Conservation (phyloP, 2,797 vertebrate species). For the Lagocephalus sceleratus region DNA sequence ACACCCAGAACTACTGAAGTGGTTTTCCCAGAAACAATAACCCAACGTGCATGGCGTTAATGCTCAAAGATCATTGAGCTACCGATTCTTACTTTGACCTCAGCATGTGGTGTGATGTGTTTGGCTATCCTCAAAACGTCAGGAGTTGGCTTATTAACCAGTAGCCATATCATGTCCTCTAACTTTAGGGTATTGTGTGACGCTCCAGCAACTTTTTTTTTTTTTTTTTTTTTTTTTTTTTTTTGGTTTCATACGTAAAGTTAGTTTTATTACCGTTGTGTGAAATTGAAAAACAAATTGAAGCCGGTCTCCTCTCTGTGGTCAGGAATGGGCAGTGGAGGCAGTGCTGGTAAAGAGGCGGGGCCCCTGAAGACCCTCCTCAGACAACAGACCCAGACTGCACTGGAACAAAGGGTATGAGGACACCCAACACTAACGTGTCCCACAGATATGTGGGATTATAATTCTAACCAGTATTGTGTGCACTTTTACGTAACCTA, state of each 20-base stretch:
- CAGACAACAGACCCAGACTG: slow-evolving; percentile 94
- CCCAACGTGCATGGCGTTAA: slow-evolving; percentile 24
- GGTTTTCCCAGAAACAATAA: slow-evolving; percentile 18
- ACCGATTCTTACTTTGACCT: background rate
- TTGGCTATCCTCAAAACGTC: background rate
- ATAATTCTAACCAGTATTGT: background rate
- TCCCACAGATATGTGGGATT: slow-evolving; percentile 20
- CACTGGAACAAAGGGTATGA: slow-evolving; percentile 95
- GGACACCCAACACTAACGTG: slow-evolving; percentile 4
- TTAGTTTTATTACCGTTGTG: no score
- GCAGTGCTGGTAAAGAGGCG: slow-evolving; percentile 93
- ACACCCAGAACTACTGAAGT: slow-evolving; percentile 5
- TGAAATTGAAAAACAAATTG: slow-evolving; percentile 10
- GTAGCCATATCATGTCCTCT: slow-evolving; percentile 8
- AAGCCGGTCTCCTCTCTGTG: slow-evolving; percentile 44
- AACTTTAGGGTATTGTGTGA: background rate
- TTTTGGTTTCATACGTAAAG: no score
- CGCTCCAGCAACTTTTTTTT: slow-evolving; percentile 4
- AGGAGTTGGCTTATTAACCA: slow-evolving; percentile 4
- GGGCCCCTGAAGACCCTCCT: slow-evolving; percentile 96
- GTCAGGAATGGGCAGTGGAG: slow-evolving; percentile 97
- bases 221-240: background rate
- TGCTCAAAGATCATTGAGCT: slow-evolving; percentile 7
- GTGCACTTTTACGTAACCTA: background rate
- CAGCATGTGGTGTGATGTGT: slow-evolving; percentile 34